A percentile compares a stretch with the other conserved stretches of the same genome.
Conservation (phyloP, 2,113 vertebrate genomes). For the Orthonyx spaldingii region DNA sequence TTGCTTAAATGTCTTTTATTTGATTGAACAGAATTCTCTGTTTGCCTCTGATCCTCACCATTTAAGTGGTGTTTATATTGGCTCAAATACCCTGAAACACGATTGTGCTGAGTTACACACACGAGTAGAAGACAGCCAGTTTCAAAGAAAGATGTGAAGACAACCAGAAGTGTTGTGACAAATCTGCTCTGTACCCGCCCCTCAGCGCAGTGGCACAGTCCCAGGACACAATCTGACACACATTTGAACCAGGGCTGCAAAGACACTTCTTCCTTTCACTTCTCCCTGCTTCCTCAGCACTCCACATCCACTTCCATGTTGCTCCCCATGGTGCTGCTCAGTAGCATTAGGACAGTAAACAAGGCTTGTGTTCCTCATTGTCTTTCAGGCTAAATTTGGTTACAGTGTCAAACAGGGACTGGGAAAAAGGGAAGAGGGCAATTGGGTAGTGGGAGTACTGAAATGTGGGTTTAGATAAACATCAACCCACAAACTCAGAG, state of each 20-base stretch:
- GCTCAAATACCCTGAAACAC: not conserved
- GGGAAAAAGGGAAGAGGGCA: not conserved
- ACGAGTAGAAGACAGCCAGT: not conserved
- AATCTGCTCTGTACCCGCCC: not conserved
- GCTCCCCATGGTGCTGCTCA: not conserved
- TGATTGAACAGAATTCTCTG: conserved; percentile 19
- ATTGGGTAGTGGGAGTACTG: not conserved
- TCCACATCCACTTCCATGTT: not conserved
- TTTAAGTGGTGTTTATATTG: conserved; percentile 24
- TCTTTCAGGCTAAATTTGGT: not conserved
- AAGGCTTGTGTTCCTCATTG: not conserved
- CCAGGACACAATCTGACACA: not conserved
- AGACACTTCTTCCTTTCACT: not conserved
- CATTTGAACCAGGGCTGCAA: not conserved
- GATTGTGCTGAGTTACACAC: not conserved
- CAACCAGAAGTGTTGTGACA: not conserved
- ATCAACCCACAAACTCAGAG: not conserved
- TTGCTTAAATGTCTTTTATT: conserved; percentile 19
- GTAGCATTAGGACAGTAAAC: not conserved
- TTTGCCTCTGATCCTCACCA: conserved; percentile 8
- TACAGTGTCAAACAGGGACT: not conserved
- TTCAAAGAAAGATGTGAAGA: not conserved
- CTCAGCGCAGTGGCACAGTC: fast-evolving
- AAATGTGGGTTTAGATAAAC: not conserved
- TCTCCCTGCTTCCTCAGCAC: not conserved